A percentile compares a stretch with the other conserved stretches of the same genome.
Evolutionary conservation across 2,888 invertebrate genomes (phyloP).

Genomic region (Zaprionus bogoriensis): DNA sequence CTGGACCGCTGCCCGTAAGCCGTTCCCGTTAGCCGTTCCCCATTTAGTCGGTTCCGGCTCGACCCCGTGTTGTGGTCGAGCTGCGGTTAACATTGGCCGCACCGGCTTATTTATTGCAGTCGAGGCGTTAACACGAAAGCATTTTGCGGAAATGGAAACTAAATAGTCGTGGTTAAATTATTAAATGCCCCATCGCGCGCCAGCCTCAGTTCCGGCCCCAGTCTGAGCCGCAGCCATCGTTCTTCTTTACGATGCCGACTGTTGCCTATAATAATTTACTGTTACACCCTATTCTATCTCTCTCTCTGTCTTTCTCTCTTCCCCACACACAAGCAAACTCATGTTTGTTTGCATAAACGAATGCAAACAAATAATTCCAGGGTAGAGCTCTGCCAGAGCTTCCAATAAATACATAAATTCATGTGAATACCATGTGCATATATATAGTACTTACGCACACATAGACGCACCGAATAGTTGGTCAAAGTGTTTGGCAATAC

Average conservation of each 20-base stretch:
- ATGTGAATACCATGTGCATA: conserved; percentile 12
- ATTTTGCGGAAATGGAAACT: conserved; percentile 72
- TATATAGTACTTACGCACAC: conserved; percentile 9
- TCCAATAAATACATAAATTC: conserved; percentile 28
- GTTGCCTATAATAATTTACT: conserved; percentile 66
- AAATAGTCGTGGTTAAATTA: conserved; percentile 76
- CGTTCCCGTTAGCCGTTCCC: background rate
- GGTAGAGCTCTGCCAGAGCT: conserved; percentile 24
- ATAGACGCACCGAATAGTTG: conserved; percentile 28
- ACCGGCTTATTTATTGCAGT: conserved; percentile 65
- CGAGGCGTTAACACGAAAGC: conserved; percentile 69
- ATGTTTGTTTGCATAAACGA: conserved; percentile 65
- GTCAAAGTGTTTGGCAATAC: conserved; percentile 56
- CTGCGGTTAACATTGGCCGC: conserved; percentile 54
- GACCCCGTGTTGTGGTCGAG: conserved; percentile 37
- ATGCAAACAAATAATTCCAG: conserved; percentile 61
- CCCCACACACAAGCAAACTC: conserved; percentile 2
- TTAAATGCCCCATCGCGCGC: conserved; percentile 57
- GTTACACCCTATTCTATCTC: too few relatives aligned
- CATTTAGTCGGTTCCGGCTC: background rate
- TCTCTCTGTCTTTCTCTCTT: too few relatives aligned
- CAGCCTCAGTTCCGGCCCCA: background rate
- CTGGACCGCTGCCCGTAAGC: conserved; percentile 5
- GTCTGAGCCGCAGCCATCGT: conserved; percentile 34
- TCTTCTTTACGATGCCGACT: conserved; percentile 69